Evolutionary conservation across 1,140 invertebrate species (phyloP).

Genomic region (Linepithema humile): DNA sequence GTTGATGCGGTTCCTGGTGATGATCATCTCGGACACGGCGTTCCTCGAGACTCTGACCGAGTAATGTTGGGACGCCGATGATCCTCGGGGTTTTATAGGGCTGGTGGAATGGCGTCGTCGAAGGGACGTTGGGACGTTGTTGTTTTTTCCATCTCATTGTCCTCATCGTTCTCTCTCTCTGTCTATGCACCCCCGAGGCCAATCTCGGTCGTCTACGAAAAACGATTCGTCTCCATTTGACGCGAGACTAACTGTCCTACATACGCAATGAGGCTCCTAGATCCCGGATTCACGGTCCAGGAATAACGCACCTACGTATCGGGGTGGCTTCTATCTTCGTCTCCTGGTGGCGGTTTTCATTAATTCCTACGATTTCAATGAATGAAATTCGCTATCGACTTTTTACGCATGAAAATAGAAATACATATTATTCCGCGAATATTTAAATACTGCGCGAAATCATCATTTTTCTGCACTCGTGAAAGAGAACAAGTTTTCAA

Average conservation of each 20-base stretch:
- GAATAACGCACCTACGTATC: conserved; percentile 1
- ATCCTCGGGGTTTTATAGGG: conserved; percentile 10
- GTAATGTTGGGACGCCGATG: conserved; percentile 55
- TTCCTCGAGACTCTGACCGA: conserved; percentile 54
- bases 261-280: conserved; percentile 76
- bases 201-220: conserved; percentile 41
- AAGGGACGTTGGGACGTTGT: conserved; percentile 4
- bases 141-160: conserved; percentile 54
- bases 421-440: not conserved
- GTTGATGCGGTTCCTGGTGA: not conserved
- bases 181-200: conserved; percentile 14
- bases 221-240: conserved; percentile 82
- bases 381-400: not conserved
- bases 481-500: no score
- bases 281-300: not conserved
- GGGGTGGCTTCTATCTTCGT: not conserved
- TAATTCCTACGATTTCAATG: conserved; percentile 4
- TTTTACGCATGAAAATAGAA: not conserved
- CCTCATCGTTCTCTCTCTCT: not conserved
- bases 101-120: not conserved
- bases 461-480: not conserved
- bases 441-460: not conserved
- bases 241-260: conserved; percentile 75
- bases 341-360: not conserved
- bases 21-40: conserved; percentile 55